Base-by-base conservation (phyloP, 1,140 invertebrate species). In the Phortica variegata region DNA sequence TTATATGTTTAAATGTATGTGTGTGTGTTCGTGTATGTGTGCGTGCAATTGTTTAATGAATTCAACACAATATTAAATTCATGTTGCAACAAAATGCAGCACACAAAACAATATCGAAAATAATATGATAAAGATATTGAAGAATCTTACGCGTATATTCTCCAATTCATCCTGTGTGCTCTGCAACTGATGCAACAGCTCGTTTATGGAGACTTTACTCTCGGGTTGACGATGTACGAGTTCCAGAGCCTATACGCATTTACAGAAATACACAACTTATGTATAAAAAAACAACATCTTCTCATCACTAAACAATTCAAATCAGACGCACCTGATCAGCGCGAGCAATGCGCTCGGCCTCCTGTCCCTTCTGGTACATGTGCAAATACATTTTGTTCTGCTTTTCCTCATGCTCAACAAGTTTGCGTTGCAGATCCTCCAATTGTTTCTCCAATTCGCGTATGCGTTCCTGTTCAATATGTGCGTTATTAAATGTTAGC, bases 311-410 rank as follows among this genome's bases (percentile, higher is more conserved):
- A n/a, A n/a, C n/a, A n/a, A n/a, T n/a, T n/a, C n/a, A 36, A 36
- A 16, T 16, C 19, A 40, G 6, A 3, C 33, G 47, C 54, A 84
- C 82, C 77, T 82, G 78, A 77, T 88, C 76, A 77, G 83, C 77
- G 60, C 79, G 80, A 56, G 87, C 84, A 61, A 87, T 82, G 53
- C 83, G 83, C 38, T 87, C 88, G 17, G 88, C 84, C 72, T 90
- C 87, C 60, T 88, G 83, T 12, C 87, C 88, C 76, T 91, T 87
- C 57, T 85, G 83, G 77, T 89, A 90, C 87, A 90, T 89, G 77
- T 90, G 84, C 60, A 90, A 76, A 73, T 90, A 90, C 77, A 87
- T 83, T 61, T 87, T 81, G 56, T 87, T 86, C 53, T 90, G 86
- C 49, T 84, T 83, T 45, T 85, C 83, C 58, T 91, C 89, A 36